Conservation (phyloP, 1,140 invertebrate genomes). For the Xylocopa sonorina region DNA sequence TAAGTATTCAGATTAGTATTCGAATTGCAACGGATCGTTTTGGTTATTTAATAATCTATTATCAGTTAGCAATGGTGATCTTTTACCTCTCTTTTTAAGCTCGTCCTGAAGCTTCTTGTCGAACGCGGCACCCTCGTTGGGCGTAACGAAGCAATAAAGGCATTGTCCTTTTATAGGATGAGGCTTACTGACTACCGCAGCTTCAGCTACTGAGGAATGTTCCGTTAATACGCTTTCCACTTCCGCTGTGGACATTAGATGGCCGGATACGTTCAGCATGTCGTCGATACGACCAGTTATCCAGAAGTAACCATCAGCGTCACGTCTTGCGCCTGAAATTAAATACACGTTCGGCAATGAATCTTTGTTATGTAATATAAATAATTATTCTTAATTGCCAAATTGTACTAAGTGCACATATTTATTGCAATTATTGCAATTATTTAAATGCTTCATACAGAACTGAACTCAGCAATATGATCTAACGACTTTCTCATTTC, state of each 20-base stretch:
- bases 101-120: constrained; percentile 88
- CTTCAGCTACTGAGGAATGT: constrained; percentile 92
- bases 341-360: no score
- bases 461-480: no score
- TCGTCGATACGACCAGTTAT: constrained; percentile 98
- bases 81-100: constrained; percentile 88
- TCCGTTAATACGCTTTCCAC: constrained; percentile 95
- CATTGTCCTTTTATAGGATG: constrained; percentile 98
- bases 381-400: no score
- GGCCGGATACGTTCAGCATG: constrained; percentile 98
- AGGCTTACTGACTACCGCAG: constrained; percentile 96
- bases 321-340: constrained; percentile 90
- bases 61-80: no score
- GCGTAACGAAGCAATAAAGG: constrained; percentile 97
- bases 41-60: no score
- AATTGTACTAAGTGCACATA: no score
- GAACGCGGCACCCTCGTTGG: constrained; percentile 89
- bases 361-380: no score
- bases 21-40: no score
- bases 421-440: no score
- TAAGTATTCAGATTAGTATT: neutral
- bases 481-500: no score
- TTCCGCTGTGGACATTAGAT: constrained; percentile 98
- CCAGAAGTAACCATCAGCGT: constrained; percentile 98
- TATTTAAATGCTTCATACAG: no score